phyloP scores from a whole-genome alignment of 1,140 invertebrate species.

The Caenorhabditis briggsae region DNA sequence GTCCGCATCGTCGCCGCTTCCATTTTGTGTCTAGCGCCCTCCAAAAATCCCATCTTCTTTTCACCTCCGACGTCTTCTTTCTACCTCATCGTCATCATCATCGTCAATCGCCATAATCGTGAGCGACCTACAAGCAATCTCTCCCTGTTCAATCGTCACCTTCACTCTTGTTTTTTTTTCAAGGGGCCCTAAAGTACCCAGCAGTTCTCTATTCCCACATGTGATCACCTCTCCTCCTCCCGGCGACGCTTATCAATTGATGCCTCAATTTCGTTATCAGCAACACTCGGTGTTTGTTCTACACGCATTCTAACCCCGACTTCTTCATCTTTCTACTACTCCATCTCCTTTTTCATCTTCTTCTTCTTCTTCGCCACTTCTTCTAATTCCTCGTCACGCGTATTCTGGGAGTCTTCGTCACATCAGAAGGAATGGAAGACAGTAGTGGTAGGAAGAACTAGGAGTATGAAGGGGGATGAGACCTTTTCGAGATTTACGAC shows the following conservation, averaged over 20 bases:
- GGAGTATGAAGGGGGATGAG: conserved; percentile 7
- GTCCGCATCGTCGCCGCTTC: conserved; percentile 46
- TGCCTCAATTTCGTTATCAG: conserved; percentile 45
- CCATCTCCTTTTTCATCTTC: conserved; percentile 29
- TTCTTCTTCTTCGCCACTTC: conserved; percentile 36
- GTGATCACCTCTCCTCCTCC: conserved; percentile 18
- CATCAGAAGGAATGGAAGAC: conserved; percentile 45
- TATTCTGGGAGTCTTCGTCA: conserved; percentile 46
- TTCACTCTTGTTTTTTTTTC: conserved; percentile 32
- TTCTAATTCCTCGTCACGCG: conserved; percentile 51
- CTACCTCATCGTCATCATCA: conserved; percentile 6
- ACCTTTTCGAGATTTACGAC: conserved; percentile 52
- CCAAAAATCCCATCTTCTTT: conserved; percentile 15
- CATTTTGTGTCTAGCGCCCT: conserved; percentile 50
- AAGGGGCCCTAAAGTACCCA: conserved; percentile 38
- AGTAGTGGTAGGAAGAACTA: conserved; percentile 19
- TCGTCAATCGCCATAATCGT: conserved; percentile 50
- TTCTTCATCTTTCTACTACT: conserved; percentile 44
- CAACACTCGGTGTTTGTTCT: conserved; percentile 50
- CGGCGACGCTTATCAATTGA: conserved; percentile 49
- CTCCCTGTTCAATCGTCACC: conserved; percentile 39
- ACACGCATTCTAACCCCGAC: conserved; percentile 51
- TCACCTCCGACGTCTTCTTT: conserved; percentile 28
- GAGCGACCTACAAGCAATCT: conserved; percentile 44
- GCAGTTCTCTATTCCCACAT: conserved; percentile 26